Percentiles rank a stretch among this genome's conserved stretches.
Conservation (phyloP, 1,140 invertebrate species). For the Zelostemma sp. region DNA sequence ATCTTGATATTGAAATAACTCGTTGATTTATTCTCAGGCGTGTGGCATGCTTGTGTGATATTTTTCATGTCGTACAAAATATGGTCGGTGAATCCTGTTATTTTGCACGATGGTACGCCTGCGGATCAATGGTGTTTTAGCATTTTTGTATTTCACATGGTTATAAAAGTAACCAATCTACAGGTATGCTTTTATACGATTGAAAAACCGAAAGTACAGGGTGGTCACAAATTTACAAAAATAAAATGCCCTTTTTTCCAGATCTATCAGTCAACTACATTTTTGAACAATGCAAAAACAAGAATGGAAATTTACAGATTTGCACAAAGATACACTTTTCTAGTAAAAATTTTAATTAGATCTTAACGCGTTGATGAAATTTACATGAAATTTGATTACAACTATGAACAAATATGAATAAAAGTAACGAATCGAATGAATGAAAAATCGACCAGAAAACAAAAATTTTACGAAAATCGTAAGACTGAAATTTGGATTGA, state of each 20-base stretch:
- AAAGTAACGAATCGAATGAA: constrained; percentile 9
- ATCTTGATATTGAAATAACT: neutral
- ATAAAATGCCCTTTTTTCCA: too few species aligned
- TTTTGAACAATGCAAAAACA: too few species aligned
- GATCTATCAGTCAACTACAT: too few species aligned
- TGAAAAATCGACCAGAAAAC: constrained; percentile 25
- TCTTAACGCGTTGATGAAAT: too few species aligned
- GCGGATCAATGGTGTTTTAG: constrained; percentile 68
- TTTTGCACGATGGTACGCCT: constrained; percentile 58
- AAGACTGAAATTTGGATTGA: constrained; percentile 19
- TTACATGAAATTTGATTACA: too few species aligned
- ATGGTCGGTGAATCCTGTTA: constrained; percentile 62
- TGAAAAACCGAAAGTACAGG: too few species aligned
- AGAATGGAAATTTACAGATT: too few species aligned
- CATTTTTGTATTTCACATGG: constrained; percentile 67
- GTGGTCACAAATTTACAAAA: too few species aligned
- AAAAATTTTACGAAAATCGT: constrained; percentile 16
- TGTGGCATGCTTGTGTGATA: constrained; percentile 72
- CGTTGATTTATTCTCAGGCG: constrained; percentile 55
- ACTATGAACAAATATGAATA: constrained; percentile 10
- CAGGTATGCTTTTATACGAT: constrained; percentile 62
- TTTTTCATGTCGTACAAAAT: constrained; percentile 71
- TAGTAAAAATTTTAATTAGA: too few species aligned
- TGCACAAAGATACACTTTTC: too few species aligned
- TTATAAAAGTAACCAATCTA: constrained; percentile 69